These are phyloP conservation scores for Zosterops lateralis DNA, from an alignment of 2,113 vertebrate genomes.

Conservation along the genomic window DNA sequence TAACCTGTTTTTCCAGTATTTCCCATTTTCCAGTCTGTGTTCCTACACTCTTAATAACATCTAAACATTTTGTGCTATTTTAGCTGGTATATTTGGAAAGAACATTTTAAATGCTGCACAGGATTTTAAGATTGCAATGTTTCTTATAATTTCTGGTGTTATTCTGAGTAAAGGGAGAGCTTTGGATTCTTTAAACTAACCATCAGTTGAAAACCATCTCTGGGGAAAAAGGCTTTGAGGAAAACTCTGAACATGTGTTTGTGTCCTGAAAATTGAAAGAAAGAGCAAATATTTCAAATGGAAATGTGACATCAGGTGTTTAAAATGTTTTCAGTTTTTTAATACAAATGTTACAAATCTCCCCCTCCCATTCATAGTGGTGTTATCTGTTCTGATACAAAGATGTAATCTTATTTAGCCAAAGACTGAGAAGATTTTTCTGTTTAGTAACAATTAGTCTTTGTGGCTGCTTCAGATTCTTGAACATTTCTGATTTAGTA, in stretches of 20 bases:
- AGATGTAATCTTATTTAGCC: neutral
- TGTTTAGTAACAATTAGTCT: constrained; percentile 18
- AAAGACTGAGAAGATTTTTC: neutral
- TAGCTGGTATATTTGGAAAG: neutral
- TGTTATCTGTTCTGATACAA: neutral
- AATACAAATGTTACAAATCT: neutral
- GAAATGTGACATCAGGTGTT: neutral
- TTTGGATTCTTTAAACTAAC: neutral
- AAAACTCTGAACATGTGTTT: neutral
- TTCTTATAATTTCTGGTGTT: neutral
- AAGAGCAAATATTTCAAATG: neutral
- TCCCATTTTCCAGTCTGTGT: neutral
- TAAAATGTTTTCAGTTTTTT: neutral
- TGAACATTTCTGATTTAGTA: neutral
- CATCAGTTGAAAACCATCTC: neutral
- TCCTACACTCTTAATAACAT: neutral
- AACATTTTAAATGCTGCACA: neutral
- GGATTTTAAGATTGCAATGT: neutral
- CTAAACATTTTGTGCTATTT: neutral
- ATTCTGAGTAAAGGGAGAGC: neutral
- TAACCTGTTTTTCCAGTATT: neutral
- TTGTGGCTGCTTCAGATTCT: neutral
- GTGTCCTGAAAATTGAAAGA: neutral
- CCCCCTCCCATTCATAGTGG: neutral
- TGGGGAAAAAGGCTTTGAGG: neutral